Evolutionary conservation across 2,888 invertebrate genomes (phyloP).

Genomic region (Bellardia pandia): DNA sequence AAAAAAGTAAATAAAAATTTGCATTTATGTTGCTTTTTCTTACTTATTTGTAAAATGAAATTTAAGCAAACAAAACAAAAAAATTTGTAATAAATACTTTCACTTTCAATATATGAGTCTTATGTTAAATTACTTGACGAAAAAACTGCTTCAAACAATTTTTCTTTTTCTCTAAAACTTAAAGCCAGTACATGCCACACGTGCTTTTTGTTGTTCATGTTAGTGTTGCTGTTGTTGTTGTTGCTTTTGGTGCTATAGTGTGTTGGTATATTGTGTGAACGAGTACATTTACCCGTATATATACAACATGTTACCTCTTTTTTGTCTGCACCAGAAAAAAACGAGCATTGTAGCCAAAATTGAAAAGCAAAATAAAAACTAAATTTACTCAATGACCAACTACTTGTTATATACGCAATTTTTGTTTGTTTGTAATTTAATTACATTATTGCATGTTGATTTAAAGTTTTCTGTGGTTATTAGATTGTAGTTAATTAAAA

Average conservation of each 20-base stretch:
- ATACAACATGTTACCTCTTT: conserved; percentile 16
- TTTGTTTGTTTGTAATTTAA: conserved; percentile 47
- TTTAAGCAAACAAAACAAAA: conserved; percentile 21
- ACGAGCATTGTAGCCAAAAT: conserved; percentile 28
- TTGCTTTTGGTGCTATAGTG: too few species aligned
- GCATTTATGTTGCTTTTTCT: conserved; percentile 38
- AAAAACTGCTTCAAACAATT: conserved; percentile 11
- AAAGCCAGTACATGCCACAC: conserved; percentile 56
- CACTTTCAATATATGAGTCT: conserved; percentile 66
- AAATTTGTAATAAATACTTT: conserved; percentile 65
- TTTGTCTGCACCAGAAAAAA: not conserved
- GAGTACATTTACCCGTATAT: conserved; percentile 52
- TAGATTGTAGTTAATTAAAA: conserved; percentile 58
- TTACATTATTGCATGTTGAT: conserved; percentile 68
- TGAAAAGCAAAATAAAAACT: not conserved
- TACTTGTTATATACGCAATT: conserved; percentile 14
- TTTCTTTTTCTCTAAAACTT: conserved; percentile 19
- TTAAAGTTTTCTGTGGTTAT: conserved; percentile 52
- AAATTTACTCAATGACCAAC: conserved; percentile 65
- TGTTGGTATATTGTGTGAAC: not conserved
- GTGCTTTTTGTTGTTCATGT: conserved; percentile 55
- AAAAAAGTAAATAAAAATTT: conserved; percentile 58
- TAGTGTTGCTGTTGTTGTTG: not conserved
- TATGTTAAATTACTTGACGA: conserved; percentile 36
- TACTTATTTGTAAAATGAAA: not conserved